Base-by-base conservation (phyloP, 2,113 vertebrate species). In the Danionella cerebrum region DNA sequence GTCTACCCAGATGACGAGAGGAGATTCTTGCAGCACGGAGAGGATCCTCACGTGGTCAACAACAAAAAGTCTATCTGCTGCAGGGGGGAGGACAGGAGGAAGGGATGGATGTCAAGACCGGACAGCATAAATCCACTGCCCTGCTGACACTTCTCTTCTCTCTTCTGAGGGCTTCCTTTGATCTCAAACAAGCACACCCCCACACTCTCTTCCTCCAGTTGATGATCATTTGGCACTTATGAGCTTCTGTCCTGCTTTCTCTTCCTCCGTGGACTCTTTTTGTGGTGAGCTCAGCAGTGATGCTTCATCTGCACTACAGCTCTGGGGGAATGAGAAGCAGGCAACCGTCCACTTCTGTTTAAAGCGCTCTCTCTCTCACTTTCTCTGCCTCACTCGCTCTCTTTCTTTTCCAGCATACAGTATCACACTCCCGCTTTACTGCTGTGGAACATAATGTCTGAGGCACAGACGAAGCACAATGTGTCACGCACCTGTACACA, bases 231-330 rank as follows among this genome's bases (percentile, higher is more conserved):
- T 5, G 8, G n/a, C 18, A 14, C 21, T 51, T 41, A 66, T 31
- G 24, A 45, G 39, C 41, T 35, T 47, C 27, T 35, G 27, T 38
- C 12, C 36, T 62, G 5, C 57, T 67, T 62, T 18, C 65, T 45
- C 39, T 65, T 47, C 48, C 67, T 71, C 18, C 58, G 35, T 63
- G 33, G 42, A 18, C 19, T 51, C 25, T 60, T 33, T 60, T 68
- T 67, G 62, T 45, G 36, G 42, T 71, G 67, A 66, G 67, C 72
- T 82, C 77, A 80, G 76, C 77, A 80, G 75, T 51, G 70, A 47
- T 71, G 16, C 63, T 73, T 64, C 71, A 29, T 0, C 74, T 77
- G 66, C 58, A 11, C 65, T 70, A 62, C 72, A 25, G 0, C 75
- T 76, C 70, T 55, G 55, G 45, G 64, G 62, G 69, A 77, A 70